Conservation (phyloP, 2,797 vertebrate genomes). For the Mallotus villosus region DNA sequence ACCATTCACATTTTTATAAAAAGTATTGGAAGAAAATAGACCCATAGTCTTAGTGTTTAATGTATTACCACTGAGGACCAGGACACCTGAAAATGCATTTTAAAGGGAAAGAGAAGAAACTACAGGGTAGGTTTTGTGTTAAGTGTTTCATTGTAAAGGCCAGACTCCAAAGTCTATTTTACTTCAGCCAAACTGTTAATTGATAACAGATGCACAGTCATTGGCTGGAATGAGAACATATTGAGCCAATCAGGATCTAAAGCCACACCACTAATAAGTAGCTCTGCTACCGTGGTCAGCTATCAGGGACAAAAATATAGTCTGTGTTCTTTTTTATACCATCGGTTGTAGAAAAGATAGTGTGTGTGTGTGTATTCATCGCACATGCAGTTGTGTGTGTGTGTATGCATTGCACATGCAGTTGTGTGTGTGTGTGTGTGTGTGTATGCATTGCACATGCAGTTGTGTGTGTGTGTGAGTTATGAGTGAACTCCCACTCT, state of each 20-base stretch:
- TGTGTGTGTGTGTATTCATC: slow-evolving; percentile 1
- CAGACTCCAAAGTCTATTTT: slow-evolving; percentile 26
- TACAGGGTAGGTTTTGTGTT: not conserved
- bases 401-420: too few relatives aligned
- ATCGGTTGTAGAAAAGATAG: not conserved
- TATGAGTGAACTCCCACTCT: not conserved
- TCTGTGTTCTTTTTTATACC: not conserved
- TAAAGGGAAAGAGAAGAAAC: too few relatives aligned
- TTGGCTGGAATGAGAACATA: slow-evolving; percentile 38
- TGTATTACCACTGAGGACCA: too few relatives aligned
- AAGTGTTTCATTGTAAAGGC: slow-evolving; percentile 14
- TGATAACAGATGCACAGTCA: slow-evolving; percentile 53
- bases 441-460: not conserved
- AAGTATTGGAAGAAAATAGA: too few relatives aligned
- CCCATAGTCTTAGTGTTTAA: too few relatives aligned
- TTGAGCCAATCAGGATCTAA: slow-evolving; percentile 48
- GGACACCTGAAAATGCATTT: too few relatives aligned
- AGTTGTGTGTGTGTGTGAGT: not conserved
- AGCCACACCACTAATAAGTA: slow-evolving; percentile 44
- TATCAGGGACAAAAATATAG: slow-evolving; percentile 38
- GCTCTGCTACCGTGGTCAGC: slow-evolving; percentile 40
- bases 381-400: too few relatives aligned
- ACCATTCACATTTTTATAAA: too few relatives aligned
- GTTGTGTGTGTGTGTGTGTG: not conserved
- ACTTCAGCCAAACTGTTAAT: slow-evolving; percentile 41